Base-by-base conservation (phyloP, 2,797 vertebrate species). In the Peromyscus nudipes region DNA sequence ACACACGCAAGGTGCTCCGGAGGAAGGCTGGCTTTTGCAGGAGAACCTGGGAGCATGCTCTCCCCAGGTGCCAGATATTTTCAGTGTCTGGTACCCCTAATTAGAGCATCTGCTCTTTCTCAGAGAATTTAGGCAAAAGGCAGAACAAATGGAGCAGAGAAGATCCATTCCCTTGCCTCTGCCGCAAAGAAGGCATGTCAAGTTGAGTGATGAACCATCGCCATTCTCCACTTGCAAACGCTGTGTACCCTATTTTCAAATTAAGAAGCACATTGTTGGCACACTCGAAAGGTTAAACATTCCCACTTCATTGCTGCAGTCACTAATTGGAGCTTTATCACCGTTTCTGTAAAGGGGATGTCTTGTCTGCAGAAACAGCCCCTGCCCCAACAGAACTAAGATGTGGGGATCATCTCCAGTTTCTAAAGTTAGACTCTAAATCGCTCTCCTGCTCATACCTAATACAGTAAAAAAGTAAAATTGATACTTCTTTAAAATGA, bases 161-260 rank as follows among this genome's bases (percentile, higher is more conserved):
- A 85, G 85, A 71, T 95, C 65, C 76, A 79, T 80, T 95, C 93
- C 37, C 84, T 90, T 46, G 8, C n/a, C 57, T 86, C 89, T 80
- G 71, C 86, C 71, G 80, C 93, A 92, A 88, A 88, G 62, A 52
- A 91, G 82, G 67, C 86, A 87, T 76, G 92, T 97, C 92, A 96
- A 80, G 52, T 76, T 94, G 92, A 97, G 75, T 83, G 88, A 97
- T 95, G 67, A 95, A 80, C 0, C 3, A 37, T 84, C 86, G 73
- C 69, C 62, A 9, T 91, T 97, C 90, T 93, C 71, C 93, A 84
- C 82, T 97, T 52, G 64, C 93, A 97, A 96, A 97, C 23, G 55
- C 89, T 89, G 89, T 96, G 97, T 95, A 92, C 90, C 91, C 92
- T 95, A 76, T 97, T 97, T 97, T 95, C 96, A 92, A 97, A 97